A percentile compares a stretch with the other conserved stretches of the same genome.
Conservation (phyloP, 92 coral and sea anemone species). For the Virgularia gustaviana region DNA sequence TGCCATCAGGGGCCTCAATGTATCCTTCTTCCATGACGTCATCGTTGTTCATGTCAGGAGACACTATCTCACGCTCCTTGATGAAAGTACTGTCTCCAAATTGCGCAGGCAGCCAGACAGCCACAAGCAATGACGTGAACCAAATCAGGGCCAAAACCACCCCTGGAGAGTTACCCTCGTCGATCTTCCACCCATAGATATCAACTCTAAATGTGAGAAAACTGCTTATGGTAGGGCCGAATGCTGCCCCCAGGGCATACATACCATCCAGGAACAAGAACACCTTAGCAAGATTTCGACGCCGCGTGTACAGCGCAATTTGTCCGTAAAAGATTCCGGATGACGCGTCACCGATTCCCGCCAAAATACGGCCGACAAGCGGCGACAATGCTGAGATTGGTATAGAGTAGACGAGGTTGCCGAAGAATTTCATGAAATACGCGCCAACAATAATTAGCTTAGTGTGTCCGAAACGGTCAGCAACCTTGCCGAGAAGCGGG, state of each 20-base stretch:
- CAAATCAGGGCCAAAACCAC: neutral
- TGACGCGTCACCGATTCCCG: neutral
- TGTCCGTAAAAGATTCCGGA: slow-evolving; percentile 12
- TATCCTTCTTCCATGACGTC: too few species aligned
- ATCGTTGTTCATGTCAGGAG: too few species aligned
- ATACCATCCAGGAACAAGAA: neutral
- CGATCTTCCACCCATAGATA: neutral
- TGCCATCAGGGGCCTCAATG: too few species aligned
- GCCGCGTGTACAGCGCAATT: neutral
- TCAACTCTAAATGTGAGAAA: neutral
- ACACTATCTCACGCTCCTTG: too few species aligned
- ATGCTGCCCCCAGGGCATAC: neutral
- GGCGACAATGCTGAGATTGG: slow-evolving; percentile 16
- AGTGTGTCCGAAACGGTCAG: neutral
- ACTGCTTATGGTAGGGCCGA: neutral
- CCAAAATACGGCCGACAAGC: slow-evolving; percentile 6
- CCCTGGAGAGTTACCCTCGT: neutral
- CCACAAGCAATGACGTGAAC: neutral
- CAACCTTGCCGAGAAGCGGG: neutral
- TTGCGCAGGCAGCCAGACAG: neutral
- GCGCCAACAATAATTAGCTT: neutral
- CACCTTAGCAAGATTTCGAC: neutral
- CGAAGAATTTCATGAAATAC: neutral
- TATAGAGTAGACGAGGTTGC: neutral
- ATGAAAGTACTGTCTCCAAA: too few species aligned